Base-by-base conservation (phyloP, 2,888 invertebrate species). In the Leucophora obtusa region DNA sequence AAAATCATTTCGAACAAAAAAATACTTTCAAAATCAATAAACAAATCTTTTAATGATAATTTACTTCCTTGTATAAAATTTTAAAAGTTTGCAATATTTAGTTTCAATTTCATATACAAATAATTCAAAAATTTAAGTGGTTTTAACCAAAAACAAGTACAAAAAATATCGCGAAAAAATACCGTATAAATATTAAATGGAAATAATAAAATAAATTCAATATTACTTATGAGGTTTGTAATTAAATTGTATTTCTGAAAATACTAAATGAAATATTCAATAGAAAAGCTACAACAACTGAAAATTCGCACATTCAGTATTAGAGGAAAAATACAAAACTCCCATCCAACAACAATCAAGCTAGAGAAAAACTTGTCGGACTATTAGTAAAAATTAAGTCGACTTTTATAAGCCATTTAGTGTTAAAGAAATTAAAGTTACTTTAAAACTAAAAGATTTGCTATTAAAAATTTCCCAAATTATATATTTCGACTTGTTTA, bases 21-120 rank as follows among this genome's bases (percentile, higher is more conserved):
- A 2, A 18, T 58, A 69, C 56, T 75, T 75, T 69, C 50, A 62
- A 69, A 56, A 56, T 24, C 35, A 10, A 24, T 62, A 62, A 68
- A 60, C 15, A 60, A 43, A 60, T 54, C 47, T 63, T 28, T 15
- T 47, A n/a, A 33, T 35, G 4, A 50, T n/a, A 11, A 28, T 21
- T 59, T 11, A 47, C 70, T 53, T 71, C 59, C 59, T 62, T 62
- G 9, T 18, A 18, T 1, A 28, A 4, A 28, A 59, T 54, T 24
- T 47, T 10, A 28, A 47, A 56, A 43, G 14, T n/a, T 47, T 47
- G 43, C 14, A 47, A 24, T 58, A 17, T 21, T 21, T 15, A n/a
- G 8, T 50, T 56, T 56, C 8, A 47, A 43, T 58, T 68, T 58
- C 33, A 43, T 1, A 43, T 1, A 43, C 1, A 14, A 47, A 47